Percentiles rank a stretch among this genome's conserved stretches.
These are phyloP conservation scores for Sinhomidia bicolor DNA, from an alignment of 2,888 invertebrate species.

Conservation along the genomic window DNA sequence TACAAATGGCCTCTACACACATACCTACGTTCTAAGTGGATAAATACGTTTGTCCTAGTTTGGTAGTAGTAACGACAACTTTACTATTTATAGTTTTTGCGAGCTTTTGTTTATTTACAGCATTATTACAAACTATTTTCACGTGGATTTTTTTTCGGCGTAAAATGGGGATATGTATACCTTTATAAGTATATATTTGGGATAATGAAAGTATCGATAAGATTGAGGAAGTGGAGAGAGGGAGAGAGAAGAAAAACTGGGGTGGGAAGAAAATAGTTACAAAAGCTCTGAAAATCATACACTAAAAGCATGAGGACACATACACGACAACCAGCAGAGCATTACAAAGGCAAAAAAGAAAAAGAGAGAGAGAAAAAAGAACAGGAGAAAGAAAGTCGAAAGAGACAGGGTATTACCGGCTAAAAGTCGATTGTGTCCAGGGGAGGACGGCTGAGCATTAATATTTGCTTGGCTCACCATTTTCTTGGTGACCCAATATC, in stretches of 20 bases:
- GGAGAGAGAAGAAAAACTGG: slow-evolving; percentile 10
- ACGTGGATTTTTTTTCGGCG: background rate
- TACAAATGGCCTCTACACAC: slow-evolving; percentile 14
- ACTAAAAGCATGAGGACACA: slow-evolving; percentile 49
- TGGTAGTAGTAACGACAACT: slow-evolving; percentile 24
- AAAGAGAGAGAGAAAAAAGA: slow-evolving; percentile 18
- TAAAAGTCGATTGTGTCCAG: slow-evolving; percentile 77
- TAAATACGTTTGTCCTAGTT: slow-evolving; percentile 55
- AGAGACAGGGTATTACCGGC: slow-evolving; percentile 72
- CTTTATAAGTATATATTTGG: too few relatives aligned
- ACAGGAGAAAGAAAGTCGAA: background rate
- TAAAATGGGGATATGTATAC: too few relatives aligned
- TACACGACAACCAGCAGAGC: slow-evolving; percentile 48
- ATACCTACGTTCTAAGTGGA: slow-evolving; percentile 6
- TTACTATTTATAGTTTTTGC: background rate
- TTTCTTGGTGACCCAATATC: slow-evolving; percentile 77
- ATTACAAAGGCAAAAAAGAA: background rate
- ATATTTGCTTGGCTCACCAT: slow-evolving; percentile 76
- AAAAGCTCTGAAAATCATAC: slow-evolving; percentile 49
- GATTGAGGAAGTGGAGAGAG: slow-evolving; percentile 31
- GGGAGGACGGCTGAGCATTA: slow-evolving; percentile 79
- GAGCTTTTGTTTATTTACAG: slow-evolving; percentile 15
- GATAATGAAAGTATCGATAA: slow-evolving; percentile 43
- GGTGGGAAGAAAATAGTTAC: background rate
- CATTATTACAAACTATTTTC: slow-evolving; percentile 20